Conservation (phyloP, 2,888 invertebrate species). For the Orthosia incerta region DNA sequence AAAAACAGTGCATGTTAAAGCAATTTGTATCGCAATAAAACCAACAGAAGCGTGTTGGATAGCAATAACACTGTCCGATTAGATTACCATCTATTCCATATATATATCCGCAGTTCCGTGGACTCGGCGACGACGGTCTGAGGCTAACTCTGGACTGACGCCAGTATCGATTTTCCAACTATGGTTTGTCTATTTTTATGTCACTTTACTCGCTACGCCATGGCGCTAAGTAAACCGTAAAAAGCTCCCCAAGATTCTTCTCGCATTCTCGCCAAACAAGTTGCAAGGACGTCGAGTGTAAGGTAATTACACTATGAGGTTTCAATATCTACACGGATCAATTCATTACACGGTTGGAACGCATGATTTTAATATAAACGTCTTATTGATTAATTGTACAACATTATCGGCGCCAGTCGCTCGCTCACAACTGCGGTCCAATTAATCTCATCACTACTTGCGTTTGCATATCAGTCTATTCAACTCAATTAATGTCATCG, state of each 20-base stretch:
- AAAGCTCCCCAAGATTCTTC: conserved; percentile 25
- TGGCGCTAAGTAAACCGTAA: conserved; percentile 39
- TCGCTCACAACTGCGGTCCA: conserved; percentile 33
- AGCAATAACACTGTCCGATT: conserved; percentile 36
- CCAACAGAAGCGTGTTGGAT: conserved; percentile 39
- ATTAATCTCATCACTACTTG: conserved; percentile 54
- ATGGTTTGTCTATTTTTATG: conserved; percentile 43
- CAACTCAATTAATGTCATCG: conserved; percentile 53
- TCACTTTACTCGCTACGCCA: conserved; percentile 17
- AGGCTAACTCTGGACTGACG: conserved; percentile 29
- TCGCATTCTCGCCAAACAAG: conserved; percentile 28
- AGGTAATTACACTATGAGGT: conserved; percentile 37
- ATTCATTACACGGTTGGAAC: conserved; percentile 52
- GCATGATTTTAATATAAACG: conserved; percentile 46
- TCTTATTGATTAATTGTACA: conserved; percentile 58
- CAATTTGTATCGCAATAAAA: conserved; percentile 30
- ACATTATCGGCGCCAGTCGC: conserved; percentile 57
- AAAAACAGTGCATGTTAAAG: conserved; percentile 23
- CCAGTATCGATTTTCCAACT: conserved; percentile 44
- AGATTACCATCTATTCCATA: conserved; percentile 43
- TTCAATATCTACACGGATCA: conserved; percentile 49
- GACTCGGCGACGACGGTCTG: conserved; percentile 7
- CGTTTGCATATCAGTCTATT: conserved; percentile 58
- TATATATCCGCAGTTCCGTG: conserved; percentile 35
- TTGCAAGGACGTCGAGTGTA: conserved; percentile 43